Conservation (phyloP, 2,113 vertebrate species). For the Saccopteryx bilineata region DNA sequence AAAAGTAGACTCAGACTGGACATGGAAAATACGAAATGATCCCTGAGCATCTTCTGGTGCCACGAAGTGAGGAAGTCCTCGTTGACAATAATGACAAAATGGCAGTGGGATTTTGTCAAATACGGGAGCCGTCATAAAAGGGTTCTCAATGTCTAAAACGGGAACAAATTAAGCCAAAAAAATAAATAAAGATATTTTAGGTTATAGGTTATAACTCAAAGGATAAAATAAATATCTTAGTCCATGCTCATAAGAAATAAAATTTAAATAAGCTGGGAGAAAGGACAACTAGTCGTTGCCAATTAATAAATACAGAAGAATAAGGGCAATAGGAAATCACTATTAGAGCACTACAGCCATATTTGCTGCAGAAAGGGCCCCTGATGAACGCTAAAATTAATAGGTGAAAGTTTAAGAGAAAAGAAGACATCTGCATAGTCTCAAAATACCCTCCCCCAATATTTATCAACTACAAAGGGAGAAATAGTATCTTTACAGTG, state of each 20-base stretch:
- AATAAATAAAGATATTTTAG: background rate
- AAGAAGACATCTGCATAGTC: background rate
- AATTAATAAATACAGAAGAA: background rate
- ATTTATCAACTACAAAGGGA: background rate
- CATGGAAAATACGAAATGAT: background rate
- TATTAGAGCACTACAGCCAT: background rate
- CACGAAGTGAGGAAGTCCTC: background rate
- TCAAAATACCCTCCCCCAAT: background rate
- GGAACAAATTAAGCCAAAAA: background rate
- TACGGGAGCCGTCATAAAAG: background rate
- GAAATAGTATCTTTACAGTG: background rate
- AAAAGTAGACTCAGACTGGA: background rate
- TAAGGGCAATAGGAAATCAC: background rate
- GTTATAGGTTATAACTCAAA: background rate
- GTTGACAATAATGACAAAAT: background rate
- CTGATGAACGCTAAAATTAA: background rate
- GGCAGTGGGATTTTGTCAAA: background rate
- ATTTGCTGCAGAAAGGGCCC: background rate
- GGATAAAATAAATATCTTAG: conserved; percentile 20
- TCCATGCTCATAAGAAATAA: background rate
- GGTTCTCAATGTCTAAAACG: background rate
- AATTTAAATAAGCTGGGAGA: background rate
- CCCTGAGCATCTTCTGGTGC: background rate
- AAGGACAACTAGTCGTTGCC: background rate
- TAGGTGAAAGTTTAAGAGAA: conserved; percentile 6